Conservation (phyloP, 2,797 vertebrate species). For the Pseudochirops cupreus region DNA sequence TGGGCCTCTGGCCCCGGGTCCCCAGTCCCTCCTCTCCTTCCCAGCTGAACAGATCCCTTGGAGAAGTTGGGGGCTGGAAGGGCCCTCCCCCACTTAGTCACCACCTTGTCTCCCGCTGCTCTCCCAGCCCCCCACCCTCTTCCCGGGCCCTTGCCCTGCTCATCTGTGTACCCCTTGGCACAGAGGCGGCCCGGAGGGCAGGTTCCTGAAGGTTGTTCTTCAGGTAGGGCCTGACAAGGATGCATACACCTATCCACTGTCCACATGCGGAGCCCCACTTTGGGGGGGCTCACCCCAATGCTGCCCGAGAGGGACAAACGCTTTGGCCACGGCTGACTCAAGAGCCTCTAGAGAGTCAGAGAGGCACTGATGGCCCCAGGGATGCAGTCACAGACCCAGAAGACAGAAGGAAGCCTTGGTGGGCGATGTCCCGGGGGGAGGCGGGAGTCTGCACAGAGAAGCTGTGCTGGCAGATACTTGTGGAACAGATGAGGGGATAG, state of each 20-base stretch:
- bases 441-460: neutral
- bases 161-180: neutral
- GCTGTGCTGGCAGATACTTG: neutral
- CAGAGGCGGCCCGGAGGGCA: neutral
- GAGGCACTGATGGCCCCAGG: too few relatives aligned
- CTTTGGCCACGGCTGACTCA: neutral
- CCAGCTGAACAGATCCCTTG: neutral
- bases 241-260: rapidly evolving
- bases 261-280: neutral
- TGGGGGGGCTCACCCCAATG: neutral
- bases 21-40: neutral
- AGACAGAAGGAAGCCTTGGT: neutral
- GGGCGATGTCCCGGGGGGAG: neutral
- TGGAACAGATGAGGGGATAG: neutral
- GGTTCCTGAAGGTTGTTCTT: neutral
- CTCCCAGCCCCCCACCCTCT: neutral
- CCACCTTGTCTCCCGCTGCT: neutral
- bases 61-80: neutral
- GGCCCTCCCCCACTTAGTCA: neutral
- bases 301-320: neutral
- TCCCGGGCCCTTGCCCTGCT: neutral
- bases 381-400: neutral
- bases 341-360: neutral
- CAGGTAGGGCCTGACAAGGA: neutral
- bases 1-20: neutral